Evolutionary conservation across 1,140 invertebrate genomes (phyloP).

Genomic region (Nephotettix cincticeps): DNA sequence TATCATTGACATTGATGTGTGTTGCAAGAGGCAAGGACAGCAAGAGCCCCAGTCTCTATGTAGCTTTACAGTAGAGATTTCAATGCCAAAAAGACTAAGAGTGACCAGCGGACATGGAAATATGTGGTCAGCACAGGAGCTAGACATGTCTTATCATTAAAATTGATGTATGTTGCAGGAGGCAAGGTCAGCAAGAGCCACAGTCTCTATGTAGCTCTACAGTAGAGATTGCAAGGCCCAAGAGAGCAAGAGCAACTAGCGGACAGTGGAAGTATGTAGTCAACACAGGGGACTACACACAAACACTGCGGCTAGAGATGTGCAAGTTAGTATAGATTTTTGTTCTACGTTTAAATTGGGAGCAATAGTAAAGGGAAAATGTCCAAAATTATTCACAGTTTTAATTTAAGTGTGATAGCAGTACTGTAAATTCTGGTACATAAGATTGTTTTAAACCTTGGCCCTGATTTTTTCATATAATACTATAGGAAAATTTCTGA

Average conservation of each 20-base stretch:
- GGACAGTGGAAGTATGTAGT: constrained; percentile 87
- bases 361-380: too few species aligned
- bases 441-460: too few species aligned
- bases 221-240: constrained; percentile 79
- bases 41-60: constrained; percentile 72
- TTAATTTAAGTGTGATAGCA: too few species aligned
- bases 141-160: too few species aligned
- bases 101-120: constrained; percentile 83
- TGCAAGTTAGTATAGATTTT: constrained; percentile 64
- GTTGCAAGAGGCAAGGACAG: constrained; percentile 55
- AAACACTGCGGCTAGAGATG: constrained; percentile 80
- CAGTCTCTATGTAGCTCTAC: constrained; percentile 79
- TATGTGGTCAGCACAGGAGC: constrained; percentile 88
- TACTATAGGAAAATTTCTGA: too few species aligned
- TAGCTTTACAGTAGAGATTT: constrained; percentile 80
- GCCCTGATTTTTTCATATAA: too few species aligned
- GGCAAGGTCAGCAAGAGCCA: constrained; percentile 59
- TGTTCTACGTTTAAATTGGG: too few species aligned
- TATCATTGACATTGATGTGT: too few species aligned
- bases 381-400: too few species aligned
- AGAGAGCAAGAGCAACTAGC: constrained; percentile 75
- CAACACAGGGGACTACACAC: constrained; percentile 82
- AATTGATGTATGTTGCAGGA: constrained; percentile 49
- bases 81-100: constrained; percentile 74
- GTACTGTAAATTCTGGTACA: too few species aligned